phyloP scores from a whole-genome alignment of 2,797 vertebrate genomes.

The Hydrocynus forskahlii region DNA sequence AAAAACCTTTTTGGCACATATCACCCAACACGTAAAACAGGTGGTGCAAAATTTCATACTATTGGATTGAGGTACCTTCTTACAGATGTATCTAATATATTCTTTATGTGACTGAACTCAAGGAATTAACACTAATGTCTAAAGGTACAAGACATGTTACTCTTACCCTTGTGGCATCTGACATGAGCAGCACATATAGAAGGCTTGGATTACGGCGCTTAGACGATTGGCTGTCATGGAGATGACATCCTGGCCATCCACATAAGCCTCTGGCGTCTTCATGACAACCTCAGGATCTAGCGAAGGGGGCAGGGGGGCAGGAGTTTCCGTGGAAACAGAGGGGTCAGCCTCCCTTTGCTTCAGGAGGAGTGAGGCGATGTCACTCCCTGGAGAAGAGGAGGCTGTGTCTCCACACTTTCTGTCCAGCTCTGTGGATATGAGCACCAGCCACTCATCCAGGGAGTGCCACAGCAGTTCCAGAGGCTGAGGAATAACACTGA shows the following conservation, averaged over 20 bases:
- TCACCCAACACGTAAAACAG: no score
- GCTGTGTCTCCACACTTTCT: conserved; percentile 83
- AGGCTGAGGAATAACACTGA: conserved; percentile 75
- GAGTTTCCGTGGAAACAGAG: conserved; percentile 62
- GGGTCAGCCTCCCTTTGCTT: conserved; percentile 84
- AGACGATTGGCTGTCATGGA: conserved; percentile 96
- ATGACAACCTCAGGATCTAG: conserved; percentile 66
- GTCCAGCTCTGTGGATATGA: conserved; percentile 94
- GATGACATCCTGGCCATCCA: conserved; percentile 94
- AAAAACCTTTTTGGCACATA: no score
- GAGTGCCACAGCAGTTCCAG: conserved; percentile 98
- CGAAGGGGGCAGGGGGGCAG: conserved; percentile 35
- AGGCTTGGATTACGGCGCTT: conserved; percentile 97
- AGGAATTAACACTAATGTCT: neutral
- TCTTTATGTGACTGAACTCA: neutral
- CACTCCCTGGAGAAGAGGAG: conserved; percentile 71
- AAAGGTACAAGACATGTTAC: neutral
- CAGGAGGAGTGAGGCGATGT: conserved; percentile 92
- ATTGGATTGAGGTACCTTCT: neutral
- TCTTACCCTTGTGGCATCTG: conserved; percentile 96
- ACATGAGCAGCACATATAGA: conserved; percentile 98
- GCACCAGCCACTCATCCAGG: conserved; percentile 96
- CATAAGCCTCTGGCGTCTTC: conserved; percentile 80
- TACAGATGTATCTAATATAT: neutral
- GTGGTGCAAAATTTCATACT: no score